Evolutionary conservation across 2,888 invertebrate genomes (phyloP).

Genomic region (Andrena trimmerana): DNA sequence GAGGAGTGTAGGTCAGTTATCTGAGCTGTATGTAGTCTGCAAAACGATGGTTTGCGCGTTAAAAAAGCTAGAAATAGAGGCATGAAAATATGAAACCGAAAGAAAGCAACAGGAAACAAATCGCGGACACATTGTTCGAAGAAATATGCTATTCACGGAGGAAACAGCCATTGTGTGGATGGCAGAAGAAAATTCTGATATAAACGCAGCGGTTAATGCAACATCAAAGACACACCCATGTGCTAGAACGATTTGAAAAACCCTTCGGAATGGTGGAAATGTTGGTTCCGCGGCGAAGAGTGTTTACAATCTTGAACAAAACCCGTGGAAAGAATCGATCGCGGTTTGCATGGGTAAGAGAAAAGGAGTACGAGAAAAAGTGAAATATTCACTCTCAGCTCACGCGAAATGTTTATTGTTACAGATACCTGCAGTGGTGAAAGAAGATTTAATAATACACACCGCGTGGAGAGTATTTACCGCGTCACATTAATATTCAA

Average conservation of each 20-base stretch:
- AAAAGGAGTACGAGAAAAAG: too few relatives aligned
- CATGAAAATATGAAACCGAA: neutral
- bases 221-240: slow-evolving; percentile 25
- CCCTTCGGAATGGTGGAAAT: slow-evolving; percentile 20
- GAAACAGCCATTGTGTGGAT: slow-evolving; percentile 22
- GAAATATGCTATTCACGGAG: slow-evolving; percentile 22
- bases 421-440: neutral
- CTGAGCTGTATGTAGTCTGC: neutral
- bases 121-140: slow-evolving; percentile 23
- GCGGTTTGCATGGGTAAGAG: neutral
- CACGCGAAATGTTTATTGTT: neutral
- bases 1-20: neutral
- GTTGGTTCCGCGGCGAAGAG: neutral
- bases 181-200: slow-evolving; percentile 24
- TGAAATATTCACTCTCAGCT: neutral
- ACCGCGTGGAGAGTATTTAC: neutral
- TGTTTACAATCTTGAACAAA: slow-evolving; percentile 20
- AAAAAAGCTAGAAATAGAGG: neutral
- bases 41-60: neutral
- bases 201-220: slow-evolving; percentile 24
- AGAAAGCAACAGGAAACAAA: neutral
- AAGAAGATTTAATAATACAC: slow-evolving; percentile 5
- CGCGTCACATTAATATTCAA: too few relatives aligned
- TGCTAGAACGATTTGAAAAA: slow-evolving; percentile 20
- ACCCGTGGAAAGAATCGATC: neutral